Percentiles rank a stretch among this genome's conserved stretches.
Evolutionary conservation across 1,140 invertebrate species (phyloP).

Genomic region (Dolichoris vasculosae): DNA sequence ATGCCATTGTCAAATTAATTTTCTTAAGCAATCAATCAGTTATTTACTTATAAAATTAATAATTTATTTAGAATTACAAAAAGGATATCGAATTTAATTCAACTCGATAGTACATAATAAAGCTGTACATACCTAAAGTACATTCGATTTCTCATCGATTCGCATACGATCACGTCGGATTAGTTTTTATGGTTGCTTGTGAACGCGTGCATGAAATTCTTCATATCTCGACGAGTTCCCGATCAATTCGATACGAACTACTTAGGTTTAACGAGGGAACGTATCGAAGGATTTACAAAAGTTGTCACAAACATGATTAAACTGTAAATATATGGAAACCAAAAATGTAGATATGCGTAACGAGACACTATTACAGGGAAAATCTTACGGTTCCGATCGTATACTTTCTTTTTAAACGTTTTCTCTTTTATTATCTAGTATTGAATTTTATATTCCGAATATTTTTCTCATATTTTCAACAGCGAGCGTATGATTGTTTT

Average conservation of each 20-base stretch:
- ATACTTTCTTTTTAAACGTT: background rate
- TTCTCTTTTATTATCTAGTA: background rate
- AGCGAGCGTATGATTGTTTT: background rate
- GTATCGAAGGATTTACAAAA: background rate
- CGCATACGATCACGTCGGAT: background rate
- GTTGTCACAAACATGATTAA: background rate
- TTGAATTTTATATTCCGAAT: background rate
- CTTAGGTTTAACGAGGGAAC: background rate
- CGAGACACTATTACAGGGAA: background rate
- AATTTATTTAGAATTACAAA: no score
- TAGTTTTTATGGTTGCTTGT: background rate
- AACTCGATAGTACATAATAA: no score
- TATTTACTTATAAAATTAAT: no score
- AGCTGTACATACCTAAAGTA: no score
- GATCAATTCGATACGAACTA: background rate
- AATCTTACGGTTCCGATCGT: background rate
- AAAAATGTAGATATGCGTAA: background rate
- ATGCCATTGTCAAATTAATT: no score
- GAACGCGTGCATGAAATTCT: background rate
- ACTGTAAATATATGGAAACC: background rate
- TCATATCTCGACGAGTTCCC: background rate
- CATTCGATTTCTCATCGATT: background rate
- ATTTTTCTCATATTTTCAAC: background rate
- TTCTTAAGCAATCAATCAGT: no score
- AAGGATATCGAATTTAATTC: no score